These are phyloP conservation scores for Adelosebastes latens DNA, from an alignment of 2,797 vertebrate species.

Conservation along the genomic window DNA sequence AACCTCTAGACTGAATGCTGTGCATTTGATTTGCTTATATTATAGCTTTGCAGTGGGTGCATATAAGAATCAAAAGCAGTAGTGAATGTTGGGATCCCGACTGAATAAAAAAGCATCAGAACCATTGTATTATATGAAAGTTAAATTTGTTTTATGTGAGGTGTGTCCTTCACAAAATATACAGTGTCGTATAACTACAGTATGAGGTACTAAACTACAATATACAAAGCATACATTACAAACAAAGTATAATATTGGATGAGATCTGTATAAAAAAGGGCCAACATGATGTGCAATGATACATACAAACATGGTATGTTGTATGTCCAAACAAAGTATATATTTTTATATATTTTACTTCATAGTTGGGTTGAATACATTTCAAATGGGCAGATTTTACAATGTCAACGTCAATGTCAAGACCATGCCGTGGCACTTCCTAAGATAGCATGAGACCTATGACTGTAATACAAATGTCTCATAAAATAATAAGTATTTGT, in stretches of 20 bases:
- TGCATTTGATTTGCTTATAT: not conserved
- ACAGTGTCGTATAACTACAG: not conserved
- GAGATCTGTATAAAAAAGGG: not conserved
- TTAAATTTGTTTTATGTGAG: not conserved
- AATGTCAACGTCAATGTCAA: not conserved
- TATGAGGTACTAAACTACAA: not conserved
- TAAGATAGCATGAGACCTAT: slow-evolving; percentile 6
- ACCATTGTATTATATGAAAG: not conserved
- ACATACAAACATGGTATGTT: not conserved
- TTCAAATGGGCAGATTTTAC: not conserved
- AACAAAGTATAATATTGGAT: not conserved
- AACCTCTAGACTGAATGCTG: not conserved
- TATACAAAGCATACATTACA: not conserved
- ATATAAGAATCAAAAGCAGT: not conserved
- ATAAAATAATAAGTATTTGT: slow-evolving; percentile 46
- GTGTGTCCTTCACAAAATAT: not conserved
- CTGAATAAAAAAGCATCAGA: not conserved
- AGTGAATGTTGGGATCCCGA: not conserved
- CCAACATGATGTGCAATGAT: not conserved
- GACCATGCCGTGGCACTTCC: not conserved
- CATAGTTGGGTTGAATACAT: not conserved
- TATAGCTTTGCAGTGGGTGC: not conserved
- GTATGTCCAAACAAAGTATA: not conserved
- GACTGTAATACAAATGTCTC: slow-evolving; percentile 38
- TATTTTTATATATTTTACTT: not conserved